Conservation (phyloP, 1,140 invertebrate genomes). For the Drosophila equinoxialis region DNA sequence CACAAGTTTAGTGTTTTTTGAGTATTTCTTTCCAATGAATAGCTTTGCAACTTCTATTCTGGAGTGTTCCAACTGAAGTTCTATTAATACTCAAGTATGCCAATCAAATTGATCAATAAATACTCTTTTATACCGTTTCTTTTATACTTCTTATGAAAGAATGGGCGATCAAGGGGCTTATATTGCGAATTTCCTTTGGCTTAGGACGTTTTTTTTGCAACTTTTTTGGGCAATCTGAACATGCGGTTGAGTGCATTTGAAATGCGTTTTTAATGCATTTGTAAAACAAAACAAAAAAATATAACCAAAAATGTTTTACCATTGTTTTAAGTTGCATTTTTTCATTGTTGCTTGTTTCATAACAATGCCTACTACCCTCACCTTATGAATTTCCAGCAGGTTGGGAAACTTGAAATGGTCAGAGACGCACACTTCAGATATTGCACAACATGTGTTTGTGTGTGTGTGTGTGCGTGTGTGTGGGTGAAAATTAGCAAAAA, state of each 20-base stretch:
- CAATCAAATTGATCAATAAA: background rate
- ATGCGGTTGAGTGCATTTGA: constrained; percentile 68
- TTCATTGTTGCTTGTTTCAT: constrained; percentile 14
- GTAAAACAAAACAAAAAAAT: constrained; percentile 7
- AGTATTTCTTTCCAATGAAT: too few species aligned
- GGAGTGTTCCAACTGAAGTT: background rate
- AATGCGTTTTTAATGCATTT: constrained; percentile 65
- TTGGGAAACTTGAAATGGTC: constrained; percentile 22
- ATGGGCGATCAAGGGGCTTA: constrained; percentile 39
- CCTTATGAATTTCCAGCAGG: constrained; percentile 8
- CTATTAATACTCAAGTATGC: background rate
- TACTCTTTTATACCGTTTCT: background rate
- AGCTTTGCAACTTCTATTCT: too few species aligned
- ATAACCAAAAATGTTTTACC: constrained; percentile 21
- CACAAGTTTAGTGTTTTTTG: too few species aligned
- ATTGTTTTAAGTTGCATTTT: constrained; percentile 43
- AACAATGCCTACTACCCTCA: constrained; percentile 11
- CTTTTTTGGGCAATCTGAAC: constrained; percentile 57
- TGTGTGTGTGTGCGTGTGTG: constrained; percentile 2
- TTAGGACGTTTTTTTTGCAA: constrained; percentile 26
- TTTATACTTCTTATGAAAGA: background rate
- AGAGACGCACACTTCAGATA: constrained; percentile 26
- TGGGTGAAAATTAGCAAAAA: constrained; percentile 47
- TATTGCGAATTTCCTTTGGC: constrained; percentile 35
- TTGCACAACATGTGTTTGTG: background rate